A percentile compares a stretch with the other conserved stretches of the same genome.
These are phyloP conservation scores for Stenodema calcarata DNA, from an alignment of 2,888 invertebrate species.

Conservation along the genomic window DNA sequence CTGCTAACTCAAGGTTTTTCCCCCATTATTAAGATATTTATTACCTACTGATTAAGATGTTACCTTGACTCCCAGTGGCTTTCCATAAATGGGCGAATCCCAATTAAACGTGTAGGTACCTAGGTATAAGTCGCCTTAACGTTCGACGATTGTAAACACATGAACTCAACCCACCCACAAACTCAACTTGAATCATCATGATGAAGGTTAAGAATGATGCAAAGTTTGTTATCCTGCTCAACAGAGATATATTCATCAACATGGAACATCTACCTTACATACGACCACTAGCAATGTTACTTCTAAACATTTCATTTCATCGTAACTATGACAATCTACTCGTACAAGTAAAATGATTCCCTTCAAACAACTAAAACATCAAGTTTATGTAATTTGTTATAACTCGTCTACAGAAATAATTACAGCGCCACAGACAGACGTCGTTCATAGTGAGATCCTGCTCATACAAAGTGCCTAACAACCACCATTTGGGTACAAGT, in stretches of 20 bases:
- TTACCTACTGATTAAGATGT: too few relatives aligned
- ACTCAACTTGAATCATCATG: not conserved
- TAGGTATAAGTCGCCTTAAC: too few relatives aligned
- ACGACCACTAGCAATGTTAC: not conserved
- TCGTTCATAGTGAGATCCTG: not conserved
- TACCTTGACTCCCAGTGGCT: too few relatives aligned
- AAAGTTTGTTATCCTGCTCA: not conserved
- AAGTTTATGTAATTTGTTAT: not conserved
- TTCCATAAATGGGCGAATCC: too few relatives aligned
- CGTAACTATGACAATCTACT: not conserved
- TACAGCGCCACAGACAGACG: not conserved
- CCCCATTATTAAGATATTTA: too few relatives aligned
- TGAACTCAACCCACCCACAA: too few relatives aligned
- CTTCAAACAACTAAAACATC: not conserved
- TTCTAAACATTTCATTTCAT: not conserved
- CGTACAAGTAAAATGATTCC: not conserved
- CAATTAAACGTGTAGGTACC: too few relatives aligned
- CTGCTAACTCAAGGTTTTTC: too few relatives aligned
- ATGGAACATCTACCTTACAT: constrained; percentile 5
- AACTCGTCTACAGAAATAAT: not conserved
- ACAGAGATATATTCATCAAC: constrained; percentile 28
- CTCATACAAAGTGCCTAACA: not conserved
- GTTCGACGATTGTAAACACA: too few relatives aligned
- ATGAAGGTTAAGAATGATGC: not conserved
- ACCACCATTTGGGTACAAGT: not conserved